Percentiles rank a stretch among this genome's conserved stretches.
Conservation (phyloP, 2,888 invertebrate species). For the Gari tellinella region DNA sequence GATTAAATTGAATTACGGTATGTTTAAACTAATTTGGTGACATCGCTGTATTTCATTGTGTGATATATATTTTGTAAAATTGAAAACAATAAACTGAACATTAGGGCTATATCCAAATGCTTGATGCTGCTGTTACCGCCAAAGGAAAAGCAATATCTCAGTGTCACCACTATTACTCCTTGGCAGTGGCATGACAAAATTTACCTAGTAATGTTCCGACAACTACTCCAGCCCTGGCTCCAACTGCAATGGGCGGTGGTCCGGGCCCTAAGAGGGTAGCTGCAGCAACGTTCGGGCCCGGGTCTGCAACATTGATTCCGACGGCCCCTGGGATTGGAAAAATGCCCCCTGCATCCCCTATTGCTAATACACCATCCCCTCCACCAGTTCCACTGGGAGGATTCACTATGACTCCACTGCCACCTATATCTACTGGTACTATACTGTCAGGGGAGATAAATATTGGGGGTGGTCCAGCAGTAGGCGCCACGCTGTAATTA, state of each 20-base stretch:
- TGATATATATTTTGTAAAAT: neutral
- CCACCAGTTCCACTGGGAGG: constrained; percentile 57
- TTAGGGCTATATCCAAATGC: too few species aligned
- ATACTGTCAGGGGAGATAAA: constrained; percentile 47
- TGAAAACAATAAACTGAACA: neutral
- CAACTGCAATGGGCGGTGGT: constrained; percentile 61
- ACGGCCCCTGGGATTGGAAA: constrained; percentile 36
- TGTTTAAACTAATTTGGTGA: too few species aligned
- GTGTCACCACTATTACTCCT: too few species aligned
- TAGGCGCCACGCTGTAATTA: neutral
- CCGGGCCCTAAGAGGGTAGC: constrained; percentile 54
- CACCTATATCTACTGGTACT: constrained; percentile 58
- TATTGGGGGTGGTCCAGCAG: constrained; percentile 41
- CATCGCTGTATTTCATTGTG: too few species aligned
- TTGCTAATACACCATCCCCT: constrained; percentile 39
- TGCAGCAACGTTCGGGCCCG: constrained; percentile 54
- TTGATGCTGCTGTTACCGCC: too few species aligned
- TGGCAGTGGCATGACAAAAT: too few species aligned
- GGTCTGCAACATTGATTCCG: constrained; percentile 47
- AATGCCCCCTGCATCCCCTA: constrained; percentile 50
- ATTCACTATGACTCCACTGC: constrained; percentile 63
- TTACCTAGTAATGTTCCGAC: constrained; percentile 75
- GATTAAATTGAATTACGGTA: too few species aligned
- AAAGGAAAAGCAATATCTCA: too few species aligned
- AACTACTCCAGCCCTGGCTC: constrained; percentile 77